A percentile compares a stretch with the other conserved stretches of the same genome.
These are phyloP conservation scores for Psilopsiagon aymara DNA, from an alignment of 2,113 vertebrate species.

Conservation along the genomic window DNA sequence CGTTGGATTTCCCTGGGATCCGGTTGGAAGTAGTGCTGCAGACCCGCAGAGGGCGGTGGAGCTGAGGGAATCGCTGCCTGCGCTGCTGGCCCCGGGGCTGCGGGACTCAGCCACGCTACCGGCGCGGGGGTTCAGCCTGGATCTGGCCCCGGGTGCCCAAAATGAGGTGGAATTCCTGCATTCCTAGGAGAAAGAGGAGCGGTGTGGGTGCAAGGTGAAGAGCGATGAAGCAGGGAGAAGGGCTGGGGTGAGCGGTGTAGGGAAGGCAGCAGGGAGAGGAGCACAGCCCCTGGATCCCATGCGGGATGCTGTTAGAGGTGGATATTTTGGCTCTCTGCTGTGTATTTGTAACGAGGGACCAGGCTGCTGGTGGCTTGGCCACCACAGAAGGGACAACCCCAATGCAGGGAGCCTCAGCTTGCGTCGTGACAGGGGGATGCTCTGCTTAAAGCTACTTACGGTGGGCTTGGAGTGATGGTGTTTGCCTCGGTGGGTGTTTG, in stretches of 20 bases:
- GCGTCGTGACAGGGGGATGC: fast-evolving
- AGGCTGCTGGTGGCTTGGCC: neutral
- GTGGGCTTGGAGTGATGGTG: neutral
- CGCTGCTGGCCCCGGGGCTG: fast-evolving
- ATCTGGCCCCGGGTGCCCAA: neutral
- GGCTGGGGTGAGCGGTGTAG: neutral
- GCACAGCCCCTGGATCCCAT: neutral
- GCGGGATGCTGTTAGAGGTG: neutral
- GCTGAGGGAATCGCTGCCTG: neutral
- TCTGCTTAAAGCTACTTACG: fast-evolving
- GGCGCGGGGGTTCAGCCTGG: neutral
- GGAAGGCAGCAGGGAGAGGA: neutral
- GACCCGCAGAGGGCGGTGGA: conserved; percentile 63
- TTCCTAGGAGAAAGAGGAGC: neutral
- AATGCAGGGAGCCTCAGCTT: neutral
- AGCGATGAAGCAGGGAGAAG: neutral
- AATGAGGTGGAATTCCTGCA: neutral
- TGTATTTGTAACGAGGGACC: fast-evolving
- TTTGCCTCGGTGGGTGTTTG: neutral
- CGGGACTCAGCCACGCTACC: neutral
- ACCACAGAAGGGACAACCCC: fast-evolving
- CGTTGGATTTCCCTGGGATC: neutral
- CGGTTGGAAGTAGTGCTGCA: neutral
- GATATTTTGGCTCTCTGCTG: neutral
- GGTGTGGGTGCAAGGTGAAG: neutral